These are phyloP conservation scores for Prionace glauca DNA, from an alignment of 2,797 vertebrate genomes.

Conservation along the genomic window DNA sequence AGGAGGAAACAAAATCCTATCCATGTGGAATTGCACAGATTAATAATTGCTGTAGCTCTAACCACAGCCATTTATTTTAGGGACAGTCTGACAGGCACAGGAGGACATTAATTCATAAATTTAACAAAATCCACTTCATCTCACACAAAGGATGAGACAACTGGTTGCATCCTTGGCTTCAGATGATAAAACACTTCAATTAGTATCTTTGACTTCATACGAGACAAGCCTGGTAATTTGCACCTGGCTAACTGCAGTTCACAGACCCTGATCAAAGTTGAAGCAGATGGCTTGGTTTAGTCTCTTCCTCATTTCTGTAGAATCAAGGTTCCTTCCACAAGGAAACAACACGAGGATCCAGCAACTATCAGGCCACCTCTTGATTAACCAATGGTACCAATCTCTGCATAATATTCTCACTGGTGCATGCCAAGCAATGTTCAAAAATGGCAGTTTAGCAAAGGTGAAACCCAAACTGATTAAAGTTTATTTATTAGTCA, in stretches of 20 bases:
- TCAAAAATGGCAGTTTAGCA: not conserved
- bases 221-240: constrained; percentile 48
- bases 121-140: constrained; percentile 36
- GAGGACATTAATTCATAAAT: constrained; percentile 28
- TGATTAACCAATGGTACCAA: not conserved
- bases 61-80: constrained; percentile 15
- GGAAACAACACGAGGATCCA: constrained; percentile 12
- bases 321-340: constrained; percentile 28
- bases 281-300: constrained; percentile 57
- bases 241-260: constrained; percentile 48
- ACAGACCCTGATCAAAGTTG: constrained; percentile 61
- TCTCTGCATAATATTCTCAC: not conserved
- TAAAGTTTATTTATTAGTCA: no score
- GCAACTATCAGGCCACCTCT: not conserved
- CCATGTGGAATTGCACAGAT: constrained; percentile 27
- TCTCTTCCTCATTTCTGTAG: constrained; percentile 26
- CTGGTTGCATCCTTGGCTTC: constrained; percentile 25
- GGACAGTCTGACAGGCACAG: constrained; percentile 1
- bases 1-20: not conserved
- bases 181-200: constrained; percentile 50
- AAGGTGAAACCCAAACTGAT: not conserved
- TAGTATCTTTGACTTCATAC: constrained; percentile 53
- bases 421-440: not conserved
- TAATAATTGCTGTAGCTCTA: constrained; percentile 19
- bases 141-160: constrained; percentile 30